A percentile compares a stretch with the other conserved stretches of the same genome.
phyloP scores from a whole-genome alignment of 2,888 invertebrate genomes.

The Theretra japonica region DNA sequence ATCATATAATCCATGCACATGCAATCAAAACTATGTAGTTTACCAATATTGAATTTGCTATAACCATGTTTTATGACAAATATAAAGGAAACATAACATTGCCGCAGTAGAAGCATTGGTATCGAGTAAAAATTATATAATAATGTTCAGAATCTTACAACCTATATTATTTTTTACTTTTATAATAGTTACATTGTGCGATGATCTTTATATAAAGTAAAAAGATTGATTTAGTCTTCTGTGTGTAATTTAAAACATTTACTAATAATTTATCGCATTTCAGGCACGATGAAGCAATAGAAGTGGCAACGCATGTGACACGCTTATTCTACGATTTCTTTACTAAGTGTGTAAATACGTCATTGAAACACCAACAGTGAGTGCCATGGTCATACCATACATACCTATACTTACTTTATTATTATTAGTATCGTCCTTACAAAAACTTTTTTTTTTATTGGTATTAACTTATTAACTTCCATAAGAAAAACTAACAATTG shows the following conservation, averaged over 20 bases:
- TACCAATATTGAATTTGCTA: neutral
- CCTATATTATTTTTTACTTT: slow-evolving; percentile 14
- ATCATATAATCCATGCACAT: neutral
- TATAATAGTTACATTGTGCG: neutral
- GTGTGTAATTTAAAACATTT: neutral
- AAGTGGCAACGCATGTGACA: slow-evolving; percentile 25
- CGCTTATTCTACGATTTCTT: slow-evolving; percentile 45
- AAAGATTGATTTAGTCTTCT: neutral
- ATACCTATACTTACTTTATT: neutral
- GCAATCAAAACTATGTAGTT: neutral
- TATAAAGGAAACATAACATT: neutral
- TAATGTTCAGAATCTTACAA: neutral
- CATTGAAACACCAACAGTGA: slow-evolving; percentile 60
- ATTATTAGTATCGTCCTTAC: neutral
- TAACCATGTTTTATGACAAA: slow-evolving; percentile 2
- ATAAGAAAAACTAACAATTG: too few species aligned
- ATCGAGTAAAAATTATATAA: neutral
- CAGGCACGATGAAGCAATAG: slow-evolving; percentile 35
- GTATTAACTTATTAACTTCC: neutral
- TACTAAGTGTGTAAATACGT: slow-evolving; percentile 43
- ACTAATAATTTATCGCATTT: slow-evolving; percentile 9
- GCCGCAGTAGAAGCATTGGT: neutral
- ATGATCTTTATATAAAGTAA: slow-evolving; percentile 20
- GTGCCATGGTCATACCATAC: slow-evolving; percentile 35
- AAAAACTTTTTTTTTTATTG: too few species aligned